Evolutionary conservation across 2,888 invertebrate species (phyloP).

Genomic region (Ptychoptera contaminata): DNA sequence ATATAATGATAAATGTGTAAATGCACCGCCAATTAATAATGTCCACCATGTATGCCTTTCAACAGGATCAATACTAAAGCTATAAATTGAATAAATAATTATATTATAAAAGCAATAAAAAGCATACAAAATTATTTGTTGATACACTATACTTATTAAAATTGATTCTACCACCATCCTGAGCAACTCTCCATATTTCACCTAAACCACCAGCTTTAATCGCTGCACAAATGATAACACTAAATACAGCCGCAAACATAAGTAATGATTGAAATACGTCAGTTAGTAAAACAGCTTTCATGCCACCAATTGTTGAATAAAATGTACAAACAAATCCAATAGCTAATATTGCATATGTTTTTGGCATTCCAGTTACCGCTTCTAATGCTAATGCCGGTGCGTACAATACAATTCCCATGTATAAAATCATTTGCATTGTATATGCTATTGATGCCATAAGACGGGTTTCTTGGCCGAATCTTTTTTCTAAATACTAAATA

Average conservation of each 20-base stretch:
- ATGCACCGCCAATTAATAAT: conserved; percentile 60
- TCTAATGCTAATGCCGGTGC: conserved; percentile 85
- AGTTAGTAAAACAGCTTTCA: conserved; percentile 80
- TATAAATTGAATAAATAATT: conserved; percentile 21
- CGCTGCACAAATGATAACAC: conserved; percentile 58
- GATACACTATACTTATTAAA: conserved; percentile 41
- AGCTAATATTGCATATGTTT: conserved; percentile 53
- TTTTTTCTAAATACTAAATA: conserved; percentile 64
- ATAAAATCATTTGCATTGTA: conserved; percentile 75
- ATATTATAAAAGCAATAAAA: background rate
- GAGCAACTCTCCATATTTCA: conserved; percentile 55
- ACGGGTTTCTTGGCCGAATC: conserved; percentile 66
- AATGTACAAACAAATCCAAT: conserved; percentile 69
- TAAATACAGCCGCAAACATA: conserved; percentile 72
- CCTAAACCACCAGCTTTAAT: conserved; percentile 51
- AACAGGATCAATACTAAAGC: conserved; percentile 64
- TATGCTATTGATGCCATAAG: conserved; percentile 69
- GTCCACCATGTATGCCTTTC: conserved; percentile 73
- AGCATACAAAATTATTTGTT: background rate
- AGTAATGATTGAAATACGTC: conserved; percentile 71
- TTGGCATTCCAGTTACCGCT: conserved; percentile 65
- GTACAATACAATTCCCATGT: conserved; percentile 83
- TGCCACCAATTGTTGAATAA: conserved; percentile 76
- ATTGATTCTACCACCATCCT: conserved; percentile 51
- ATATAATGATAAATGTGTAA: conserved; percentile 67